phyloP scores from a whole-genome alignment of 1,140 invertebrate species.

The Calliphora vicina region DNA sequence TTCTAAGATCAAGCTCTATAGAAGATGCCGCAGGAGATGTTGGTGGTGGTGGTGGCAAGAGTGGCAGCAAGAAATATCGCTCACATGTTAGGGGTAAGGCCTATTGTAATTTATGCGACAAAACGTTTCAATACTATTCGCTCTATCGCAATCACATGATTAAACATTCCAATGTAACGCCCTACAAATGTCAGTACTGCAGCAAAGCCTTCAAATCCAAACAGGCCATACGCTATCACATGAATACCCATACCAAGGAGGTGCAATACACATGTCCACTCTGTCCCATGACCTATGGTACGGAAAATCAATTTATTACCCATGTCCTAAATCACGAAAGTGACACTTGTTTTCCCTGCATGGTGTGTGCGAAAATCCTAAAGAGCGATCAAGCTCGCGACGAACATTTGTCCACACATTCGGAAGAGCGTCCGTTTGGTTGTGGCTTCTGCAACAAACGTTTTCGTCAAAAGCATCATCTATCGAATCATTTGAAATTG shows the following conservation, averaged over 20 bases:
- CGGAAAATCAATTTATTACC: slow-evolving; percentile 33
- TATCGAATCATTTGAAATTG: slow-evolving; percentile 40
- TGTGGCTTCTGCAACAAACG: slow-evolving; percentile 60
- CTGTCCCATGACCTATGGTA: slow-evolving; percentile 59
- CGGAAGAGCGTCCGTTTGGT: slow-evolving; percentile 62
- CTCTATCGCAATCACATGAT: slow-evolving; percentile 43
- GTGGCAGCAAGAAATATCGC: slow-evolving; percentile 15
- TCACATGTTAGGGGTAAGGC: slow-evolving; percentile 36
- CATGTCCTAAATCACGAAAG: slow-evolving; percentile 39
- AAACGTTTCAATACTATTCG: slow-evolving; percentile 41
- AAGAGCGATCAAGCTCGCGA: slow-evolving; percentile 26
- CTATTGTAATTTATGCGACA: slow-evolving; percentile 37
- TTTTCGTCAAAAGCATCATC: slow-evolving; percentile 36
- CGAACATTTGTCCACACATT: slow-evolving; percentile 58
- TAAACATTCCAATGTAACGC: slow-evolving; percentile 61
- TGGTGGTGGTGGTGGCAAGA: not conserved
- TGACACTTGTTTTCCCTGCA: slow-evolving; percentile 34
- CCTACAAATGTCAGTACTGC: slow-evolving; percentile 64
- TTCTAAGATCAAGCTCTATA: not conserved
- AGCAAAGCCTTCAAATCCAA: slow-evolving; percentile 67
- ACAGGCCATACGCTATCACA: slow-evolving; percentile 64
- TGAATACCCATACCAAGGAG: slow-evolving; percentile 68
- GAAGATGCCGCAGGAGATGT: not conserved
- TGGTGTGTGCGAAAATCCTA: slow-evolving; percentile 38
- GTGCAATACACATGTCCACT: slow-evolving; percentile 66